Evolutionary conservation across 2,113 vertebrate species (phyloP).

Genomic region (Clarias magur): DNA sequence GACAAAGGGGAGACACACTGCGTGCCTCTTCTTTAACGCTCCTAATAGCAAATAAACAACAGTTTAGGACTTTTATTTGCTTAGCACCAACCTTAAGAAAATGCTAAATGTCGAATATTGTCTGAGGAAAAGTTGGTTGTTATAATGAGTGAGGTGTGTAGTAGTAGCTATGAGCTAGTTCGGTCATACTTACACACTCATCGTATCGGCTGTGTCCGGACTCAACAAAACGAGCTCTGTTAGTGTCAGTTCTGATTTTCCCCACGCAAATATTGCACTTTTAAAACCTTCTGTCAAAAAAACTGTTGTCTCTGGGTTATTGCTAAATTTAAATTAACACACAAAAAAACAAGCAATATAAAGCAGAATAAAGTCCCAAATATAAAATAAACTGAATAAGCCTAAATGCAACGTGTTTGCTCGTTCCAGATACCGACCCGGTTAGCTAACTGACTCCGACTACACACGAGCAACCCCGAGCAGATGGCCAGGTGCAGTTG

Average conservation of each 20-base stretch:
- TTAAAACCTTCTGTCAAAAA: background rate
- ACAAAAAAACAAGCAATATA: background rate
- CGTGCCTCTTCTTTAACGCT: constrained; percentile 65
- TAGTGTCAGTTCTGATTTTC: background rate
- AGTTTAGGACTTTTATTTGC: background rate
- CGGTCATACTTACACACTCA: constrained; percentile 47
- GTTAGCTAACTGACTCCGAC: background rate
- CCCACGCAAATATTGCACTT: background rate
- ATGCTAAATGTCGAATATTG: background rate
- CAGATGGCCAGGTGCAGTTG: background rate
- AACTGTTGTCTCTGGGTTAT: background rate
- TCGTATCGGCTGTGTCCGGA: constrained; percentile 7
- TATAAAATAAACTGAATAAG: background rate
- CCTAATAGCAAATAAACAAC: background rate
- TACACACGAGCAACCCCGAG: rapidly evolving
- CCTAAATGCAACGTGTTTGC: background rate
- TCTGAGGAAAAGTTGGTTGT: too few relatives aligned
- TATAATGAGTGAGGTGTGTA: background rate
- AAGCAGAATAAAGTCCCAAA: background rate
- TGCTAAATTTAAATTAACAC: background rate
- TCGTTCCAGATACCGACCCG: background rate
- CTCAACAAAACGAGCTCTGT: background rate
- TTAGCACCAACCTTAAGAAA: background rate
- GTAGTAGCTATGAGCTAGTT: background rate
- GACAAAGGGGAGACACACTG: constrained; percentile 74